Evolutionary conservation across 2,797 vertebrate genomes (phyloP).

Genomic region (Heteromormyrus szaboi): DNA sequence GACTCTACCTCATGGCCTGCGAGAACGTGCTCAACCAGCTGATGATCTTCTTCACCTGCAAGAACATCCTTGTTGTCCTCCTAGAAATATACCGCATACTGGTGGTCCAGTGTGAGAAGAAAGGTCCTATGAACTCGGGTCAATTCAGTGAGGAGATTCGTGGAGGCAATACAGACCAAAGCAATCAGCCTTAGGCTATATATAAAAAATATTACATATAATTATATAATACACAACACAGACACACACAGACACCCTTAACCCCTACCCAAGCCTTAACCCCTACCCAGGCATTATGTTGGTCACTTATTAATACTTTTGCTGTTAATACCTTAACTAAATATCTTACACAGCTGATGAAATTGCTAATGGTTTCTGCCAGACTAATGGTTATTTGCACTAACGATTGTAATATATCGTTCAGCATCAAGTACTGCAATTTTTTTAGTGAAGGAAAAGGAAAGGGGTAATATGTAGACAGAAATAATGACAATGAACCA

Average conservation of each 20-base stretch:
- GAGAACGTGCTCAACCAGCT: conserved; percentile 62
- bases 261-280: background rate
- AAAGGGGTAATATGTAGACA: background rate
- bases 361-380: background rate
- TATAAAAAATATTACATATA: background rate
- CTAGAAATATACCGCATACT: conserved; percentile 63
- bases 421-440: background rate
- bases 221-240: background rate
- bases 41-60: conserved; percentile 71
- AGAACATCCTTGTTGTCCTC: conserved; percentile 66
- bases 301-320: background rate
- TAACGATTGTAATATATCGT: background rate
- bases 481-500: background rate
- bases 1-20: conserved; percentile 60
- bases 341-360: background rate
- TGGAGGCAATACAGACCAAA: conserved; percentile 26
- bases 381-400: background rate
- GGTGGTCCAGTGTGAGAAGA: conserved; percentile 55
- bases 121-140: background rate
- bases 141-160: conserved; percentile 21
- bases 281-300: background rate
- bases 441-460: background rate
- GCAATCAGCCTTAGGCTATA: conserved; percentile 37
- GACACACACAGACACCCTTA: background rate
- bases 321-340: background rate